A percentile compares a stretch with the other conserved stretches of the same genome.
Conservation (phyloP, 2,113 vertebrate genomes). For the Strigops habroptila region DNA sequence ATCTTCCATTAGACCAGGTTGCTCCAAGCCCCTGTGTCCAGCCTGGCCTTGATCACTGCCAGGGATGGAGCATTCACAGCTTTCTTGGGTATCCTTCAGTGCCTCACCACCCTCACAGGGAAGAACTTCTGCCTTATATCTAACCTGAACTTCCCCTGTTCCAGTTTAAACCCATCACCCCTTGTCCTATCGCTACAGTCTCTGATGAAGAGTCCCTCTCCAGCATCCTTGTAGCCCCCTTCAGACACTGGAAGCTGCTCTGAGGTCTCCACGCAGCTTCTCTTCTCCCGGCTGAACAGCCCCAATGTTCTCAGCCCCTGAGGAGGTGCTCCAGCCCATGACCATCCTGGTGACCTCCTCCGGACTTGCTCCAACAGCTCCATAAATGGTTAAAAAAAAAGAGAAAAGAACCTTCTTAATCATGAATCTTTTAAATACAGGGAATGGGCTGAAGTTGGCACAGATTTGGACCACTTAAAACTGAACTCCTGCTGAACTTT, state of each 20-base stretch:
- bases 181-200: too few relatives aligned
- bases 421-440: neutral
- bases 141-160: too few relatives aligned
- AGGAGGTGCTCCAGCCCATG: neutral
- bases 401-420: neutral
- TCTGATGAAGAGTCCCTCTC: too few relatives aligned
- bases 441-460: neutral
- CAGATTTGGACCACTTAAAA: neutral
- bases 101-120: too few relatives aligned
- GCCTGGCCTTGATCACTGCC: too few relatives aligned
- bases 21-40: too few relatives aligned
- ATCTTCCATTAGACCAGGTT: fast-evolving
- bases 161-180: too few relatives aligned
- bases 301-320: neutral
- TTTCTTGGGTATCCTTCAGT: too few relatives aligned
- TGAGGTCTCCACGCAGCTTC: neutral
- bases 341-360: fast-evolving
- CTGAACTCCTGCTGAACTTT: neutral
- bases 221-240: too few relatives aligned
- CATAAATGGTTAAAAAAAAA: neutral
- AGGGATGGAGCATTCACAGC: too few relatives aligned
- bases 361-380: neutral
- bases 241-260: neutral
- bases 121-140: too few relatives aligned
- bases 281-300: neutral